phyloP scores from a whole-genome alignment of 2,113 vertebrate genomes.

The Cyanistes caeruleus region DNA sequence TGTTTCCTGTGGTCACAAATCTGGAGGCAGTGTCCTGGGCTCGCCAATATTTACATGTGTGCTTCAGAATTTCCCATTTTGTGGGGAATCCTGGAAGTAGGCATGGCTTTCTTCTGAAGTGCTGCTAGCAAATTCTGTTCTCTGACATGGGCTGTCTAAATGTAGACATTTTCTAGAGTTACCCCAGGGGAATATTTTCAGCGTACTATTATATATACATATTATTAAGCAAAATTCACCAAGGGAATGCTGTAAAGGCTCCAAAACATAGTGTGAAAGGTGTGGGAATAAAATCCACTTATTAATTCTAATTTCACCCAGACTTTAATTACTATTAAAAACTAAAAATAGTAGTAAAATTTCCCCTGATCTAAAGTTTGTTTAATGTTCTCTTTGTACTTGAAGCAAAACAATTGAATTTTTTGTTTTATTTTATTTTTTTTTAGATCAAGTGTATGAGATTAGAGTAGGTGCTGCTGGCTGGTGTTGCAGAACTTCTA shows the following conservation, averaged over 20 bases:
- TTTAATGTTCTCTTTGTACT: background rate
- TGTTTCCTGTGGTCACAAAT: background rate
- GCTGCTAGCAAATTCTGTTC: background rate
- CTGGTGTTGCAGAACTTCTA: background rate
- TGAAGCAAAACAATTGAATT: background rate
- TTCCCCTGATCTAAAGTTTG: background rate
- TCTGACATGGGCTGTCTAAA: background rate
- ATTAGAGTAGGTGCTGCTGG: background rate
- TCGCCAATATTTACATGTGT: fast-evolving
- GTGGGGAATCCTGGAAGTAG: background rate
- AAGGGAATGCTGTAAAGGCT: background rate
- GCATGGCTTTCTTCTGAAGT: background rate
- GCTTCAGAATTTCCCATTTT: background rate
- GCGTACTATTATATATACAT: background rate
- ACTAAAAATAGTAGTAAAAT: background rate
- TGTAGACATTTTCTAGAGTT: background rate
- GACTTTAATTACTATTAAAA: background rate
- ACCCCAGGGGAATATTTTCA: background rate
- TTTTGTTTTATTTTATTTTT: background rate
- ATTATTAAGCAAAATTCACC: background rate
- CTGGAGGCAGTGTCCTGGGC: background rate
- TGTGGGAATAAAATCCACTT: background rate
- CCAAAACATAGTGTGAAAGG: background rate
- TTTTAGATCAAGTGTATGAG: background rate
- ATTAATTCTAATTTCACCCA: background rate